Evolutionary conservation across 2,113 vertebrate species (phyloP), one percentile per base, ranked within the genome.

Genomic region (Plectropomus leopardus): DNA sequence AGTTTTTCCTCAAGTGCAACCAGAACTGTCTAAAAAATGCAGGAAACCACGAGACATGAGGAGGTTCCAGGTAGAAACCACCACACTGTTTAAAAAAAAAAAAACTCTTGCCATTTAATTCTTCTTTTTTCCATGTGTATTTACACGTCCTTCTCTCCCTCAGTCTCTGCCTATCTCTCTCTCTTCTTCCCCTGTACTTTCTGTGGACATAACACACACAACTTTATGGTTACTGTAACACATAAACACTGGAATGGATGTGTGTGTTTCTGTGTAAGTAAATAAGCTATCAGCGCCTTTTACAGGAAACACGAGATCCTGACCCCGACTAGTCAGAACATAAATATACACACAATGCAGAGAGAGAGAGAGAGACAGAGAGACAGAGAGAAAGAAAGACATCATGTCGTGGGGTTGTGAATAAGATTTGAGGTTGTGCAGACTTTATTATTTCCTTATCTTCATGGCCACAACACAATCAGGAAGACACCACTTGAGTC

Each of bases 21-120:
- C 98, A 99, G 95, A 99, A 99, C 95, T 99, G 98, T 94, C 94
- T 99, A 95, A 99, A 99, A 95, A 99, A 99, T 93, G 98, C 98
- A 51, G 98, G 98, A 93, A 99, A 99, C 92, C 98, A 66, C 95
- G 98, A 85, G 98, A 99, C 93, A 99, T 99, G 98, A 96, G 98
- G 79, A 96, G 98, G 95, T 99, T 99, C 94, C 98, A 99, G 97
- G 98, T 99, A 93, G 85, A 77, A 61, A 69, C 72, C n/a, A 28
- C 9, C 4, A 32, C 15, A 34, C 4, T 53, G 21, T 45, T 48
- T n/a, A n/a, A n/a, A n/a, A n/a, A n/a, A n/a, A n/a, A n/a, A n/a
- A n/a, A n/a, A n/a, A 24, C 23, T 55, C 57, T 51, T 19, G 10
- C 57, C 7, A 9, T 40, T 67, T 28, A 7, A 10, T 32, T 54